A percentile compares a stretch with the other conserved stretches of the same genome.
phyloP scores from a whole-genome alignment of 2,888 invertebrate species.

The Apamea anceps region DNA sequence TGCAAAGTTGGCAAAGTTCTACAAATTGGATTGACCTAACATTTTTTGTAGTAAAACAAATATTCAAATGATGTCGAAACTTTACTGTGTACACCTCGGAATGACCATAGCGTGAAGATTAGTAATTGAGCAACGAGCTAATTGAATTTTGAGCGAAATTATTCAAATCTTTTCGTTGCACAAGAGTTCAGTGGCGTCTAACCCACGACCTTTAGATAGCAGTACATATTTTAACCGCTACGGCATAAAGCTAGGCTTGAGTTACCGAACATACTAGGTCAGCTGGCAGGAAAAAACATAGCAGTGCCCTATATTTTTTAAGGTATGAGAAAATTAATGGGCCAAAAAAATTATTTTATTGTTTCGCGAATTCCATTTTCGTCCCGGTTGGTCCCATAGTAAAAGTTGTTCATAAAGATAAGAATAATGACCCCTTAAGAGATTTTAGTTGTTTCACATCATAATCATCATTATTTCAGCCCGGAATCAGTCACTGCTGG shows the following conservation, averaged over 20 bases:
- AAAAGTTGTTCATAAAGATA: background rate
- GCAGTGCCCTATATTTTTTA: background rate
- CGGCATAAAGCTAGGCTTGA: background rate
- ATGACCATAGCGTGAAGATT: slow-evolving; percentile 20
- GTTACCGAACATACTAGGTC: background rate
- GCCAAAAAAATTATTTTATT: too few species aligned
- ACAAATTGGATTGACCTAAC: slow-evolving; percentile 13
- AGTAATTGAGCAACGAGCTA: slow-evolving; percentile 14
- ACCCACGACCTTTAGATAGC: slow-evolving; percentile 5
- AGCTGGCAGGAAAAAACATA: background rate
- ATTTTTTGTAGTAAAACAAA: slow-evolving; percentile 23
- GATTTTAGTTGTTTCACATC: background rate
- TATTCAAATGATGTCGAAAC: slow-evolving; percentile 7
- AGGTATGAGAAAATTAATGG: background rate
- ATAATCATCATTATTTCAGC: too few species aligned
- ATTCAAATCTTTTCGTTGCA: slow-evolving; percentile 11
- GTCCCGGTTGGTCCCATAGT: background rate
- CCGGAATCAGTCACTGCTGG: too few species aligned
- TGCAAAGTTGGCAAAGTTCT: slow-evolving; percentile 7
- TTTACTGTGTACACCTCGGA: background rate
- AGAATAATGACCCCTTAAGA: background rate
- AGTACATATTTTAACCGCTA: background rate
- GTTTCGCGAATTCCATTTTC: background rate
- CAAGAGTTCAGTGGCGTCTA: slow-evolving; percentile 23
- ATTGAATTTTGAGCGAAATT: slow-evolving; percentile 9